Conservation (phyloP, 2,888 invertebrate species). For the Lycocerus yunnanus region DNA sequence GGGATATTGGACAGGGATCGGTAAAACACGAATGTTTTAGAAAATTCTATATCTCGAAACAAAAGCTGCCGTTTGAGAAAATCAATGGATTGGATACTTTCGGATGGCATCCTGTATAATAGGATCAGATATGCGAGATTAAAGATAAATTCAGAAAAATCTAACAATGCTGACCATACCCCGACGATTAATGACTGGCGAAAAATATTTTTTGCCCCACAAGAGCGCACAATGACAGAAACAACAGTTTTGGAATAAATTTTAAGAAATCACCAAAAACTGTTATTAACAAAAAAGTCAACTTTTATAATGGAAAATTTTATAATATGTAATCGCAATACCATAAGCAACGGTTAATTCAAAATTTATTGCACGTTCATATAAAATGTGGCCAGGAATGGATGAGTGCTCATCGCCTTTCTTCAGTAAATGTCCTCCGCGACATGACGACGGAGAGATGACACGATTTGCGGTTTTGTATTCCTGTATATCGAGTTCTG, state of each 20-base stretch:
- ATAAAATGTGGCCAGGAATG: neutral
- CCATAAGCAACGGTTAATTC: neutral
- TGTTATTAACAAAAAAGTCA: neutral
- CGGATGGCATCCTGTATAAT: neutral
- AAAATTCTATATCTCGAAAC: too few species aligned
- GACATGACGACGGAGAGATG: neutral
- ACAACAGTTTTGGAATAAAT: neutral
- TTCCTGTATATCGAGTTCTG: conserved; percentile 3
- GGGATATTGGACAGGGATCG: too few species aligned
- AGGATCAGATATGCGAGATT: neutral
- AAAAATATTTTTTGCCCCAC: neutral
- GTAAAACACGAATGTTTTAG: too few species aligned
- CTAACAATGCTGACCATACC: neutral
- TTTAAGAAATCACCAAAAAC: neutral
- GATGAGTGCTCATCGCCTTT: neutral
- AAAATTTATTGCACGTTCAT: neutral
- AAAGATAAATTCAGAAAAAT: neutral
- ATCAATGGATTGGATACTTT: neutral
- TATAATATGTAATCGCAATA: neutral
- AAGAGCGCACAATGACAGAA: neutral
- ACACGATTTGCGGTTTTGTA: neutral
- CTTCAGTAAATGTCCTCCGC: neutral
- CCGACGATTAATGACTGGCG: neutral
- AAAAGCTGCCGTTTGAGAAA: too few species aligned
- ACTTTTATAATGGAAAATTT: neutral